Base-by-base conservation (phyloP, 1,140 invertebrate species). In the Lepidostoma basale region DNA sequence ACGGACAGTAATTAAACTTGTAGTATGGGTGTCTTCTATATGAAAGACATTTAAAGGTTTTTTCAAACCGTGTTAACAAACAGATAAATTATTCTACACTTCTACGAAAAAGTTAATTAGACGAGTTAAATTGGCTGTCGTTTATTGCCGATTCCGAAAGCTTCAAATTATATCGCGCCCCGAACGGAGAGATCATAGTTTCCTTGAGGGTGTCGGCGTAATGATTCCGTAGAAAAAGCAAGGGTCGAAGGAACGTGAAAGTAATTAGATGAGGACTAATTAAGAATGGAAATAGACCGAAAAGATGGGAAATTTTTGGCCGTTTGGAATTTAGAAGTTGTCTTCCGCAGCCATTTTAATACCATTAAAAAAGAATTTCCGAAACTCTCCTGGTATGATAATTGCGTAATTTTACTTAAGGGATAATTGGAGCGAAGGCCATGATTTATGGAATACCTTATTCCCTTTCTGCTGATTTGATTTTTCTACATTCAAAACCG, bases 261-360 rank as follows among this genome's bases (percentile, higher is more conserved):
- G 64, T 70, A 70, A 70, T 70, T 70, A 49, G 59, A 59, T 54
- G 33, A 54, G 63, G 47, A 56, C 58, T 67, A 70, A 70, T 70
- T 70, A 64, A 67, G 64, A 70, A 70, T 70, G 59, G 69, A 66
- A 65, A 69, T 70, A 42, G 63, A 59, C 58, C 68, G 30, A 58
- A 42, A 66, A 70, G 68, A 59, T 65, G 47, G 23, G 54, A 59
- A 56, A 65, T 25, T 65, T 39, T 49, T 56, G 45, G 62, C 44
- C 39, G 45, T 67, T 33, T 9, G 23, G 40, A 58, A 47, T 67
- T 59, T 58, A n/a, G 33, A 23, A 58, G 54, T 67, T 18, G 12
- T 67, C 40, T 10, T 22, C 44, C 22, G 28, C 62, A 40, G 33
- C 28, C 14, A 20, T 26, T 62, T 47, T 47, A 49, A 49, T 52